Conservation (phyloP, 2,797 vertebrate genomes). For the Pyrrhura leucotis region DNA sequence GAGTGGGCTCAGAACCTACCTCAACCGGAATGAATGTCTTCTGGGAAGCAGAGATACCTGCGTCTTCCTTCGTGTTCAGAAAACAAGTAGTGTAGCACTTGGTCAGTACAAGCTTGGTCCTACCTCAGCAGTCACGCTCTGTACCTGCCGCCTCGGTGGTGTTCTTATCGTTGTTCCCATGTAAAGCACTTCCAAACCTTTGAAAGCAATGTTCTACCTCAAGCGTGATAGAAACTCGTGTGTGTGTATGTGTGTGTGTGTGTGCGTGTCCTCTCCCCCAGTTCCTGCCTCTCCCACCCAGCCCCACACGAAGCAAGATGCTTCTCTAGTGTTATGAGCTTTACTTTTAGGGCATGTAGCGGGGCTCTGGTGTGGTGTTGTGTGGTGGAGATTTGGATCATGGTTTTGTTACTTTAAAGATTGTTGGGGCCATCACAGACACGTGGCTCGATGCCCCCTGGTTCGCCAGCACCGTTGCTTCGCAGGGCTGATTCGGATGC, state of each 20-base stretch:
- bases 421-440: not conserved
- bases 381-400: not conserved
- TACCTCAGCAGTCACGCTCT: slow-evolving; percentile 77
- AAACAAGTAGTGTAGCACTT: slow-evolving; percentile 80
- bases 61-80: slow-evolving; percentile 81
- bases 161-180: slow-evolving; percentile 77
- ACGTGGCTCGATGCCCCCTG: not conserved
- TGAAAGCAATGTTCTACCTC: slow-evolving; percentile 97
- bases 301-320: not conserved
- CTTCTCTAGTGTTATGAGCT: slow-evolving; percentile 76
- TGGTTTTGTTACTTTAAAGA: slow-evolving; percentile 33
- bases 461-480: not conserved
- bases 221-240: slow-evolving; percentile 73
- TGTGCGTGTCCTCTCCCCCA: not conserved
- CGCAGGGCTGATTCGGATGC: not conserved
- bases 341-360: slow-evolving; percentile 58
- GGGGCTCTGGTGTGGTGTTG: slow-evolving; percentile 13
- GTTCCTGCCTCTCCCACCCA: not conserved
- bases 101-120: slow-evolving; percentile 77
- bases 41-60: slow-evolving; percentile 82
- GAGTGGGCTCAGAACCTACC: slow-evolving; percentile 91
- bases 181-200: slow-evolving; percentile 94
- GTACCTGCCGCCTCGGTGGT: slow-evolving; percentile 30
- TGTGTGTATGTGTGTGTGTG: too few relatives aligned
- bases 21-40: slow-evolving; percentile 99